Evolutionary conservation across 2,113 vertebrate species (phyloP).

Genomic region (Sterrhoptilus dennistouni): DNA sequence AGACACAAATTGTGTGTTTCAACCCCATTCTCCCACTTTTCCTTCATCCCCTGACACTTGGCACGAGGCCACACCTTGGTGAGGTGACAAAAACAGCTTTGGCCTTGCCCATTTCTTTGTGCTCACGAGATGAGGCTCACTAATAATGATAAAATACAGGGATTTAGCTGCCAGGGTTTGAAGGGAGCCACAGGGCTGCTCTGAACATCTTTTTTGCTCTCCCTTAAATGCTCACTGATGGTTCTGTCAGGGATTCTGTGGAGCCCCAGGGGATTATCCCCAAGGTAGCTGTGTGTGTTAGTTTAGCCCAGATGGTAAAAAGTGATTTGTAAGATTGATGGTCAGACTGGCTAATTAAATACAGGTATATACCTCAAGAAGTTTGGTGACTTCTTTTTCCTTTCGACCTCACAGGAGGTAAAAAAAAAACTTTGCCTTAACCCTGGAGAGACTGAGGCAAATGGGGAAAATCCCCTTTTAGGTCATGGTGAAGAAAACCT

Average conservation of each 20-base stretch:
- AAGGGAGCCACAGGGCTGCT: neutral
- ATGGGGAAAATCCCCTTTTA: too few species aligned
- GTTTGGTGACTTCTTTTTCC: too few species aligned
- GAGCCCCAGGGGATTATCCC: too few species aligned
- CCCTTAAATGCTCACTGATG: neutral
- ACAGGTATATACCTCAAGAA: too few species aligned
- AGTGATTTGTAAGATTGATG: too few species aligned
- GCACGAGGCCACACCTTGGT: neutral
- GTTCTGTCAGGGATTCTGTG: neutral
- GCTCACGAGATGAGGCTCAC: neutral
- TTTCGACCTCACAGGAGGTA: too few species aligned
- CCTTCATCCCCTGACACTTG: neutral
- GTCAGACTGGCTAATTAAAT: too few species aligned
- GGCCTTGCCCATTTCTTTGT: neutral
- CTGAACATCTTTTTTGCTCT: neutral
- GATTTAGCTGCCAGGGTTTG: neutral
- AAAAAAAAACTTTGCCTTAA: too few species aligned
- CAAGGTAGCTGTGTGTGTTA: too few species aligned
- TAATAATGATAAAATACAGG: neutral
- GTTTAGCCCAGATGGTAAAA: too few species aligned
- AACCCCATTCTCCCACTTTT: neutral
- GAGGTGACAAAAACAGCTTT: neutral
- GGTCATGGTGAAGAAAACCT: too few species aligned
- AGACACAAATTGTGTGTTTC: accelerated
- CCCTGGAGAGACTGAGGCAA: too few species aligned